Evolutionary conservation across 2,888 invertebrate genomes (phyloP), one percentile per base, ranked within the genome.

Genomic region (Apodemia hepburni): DNA sequence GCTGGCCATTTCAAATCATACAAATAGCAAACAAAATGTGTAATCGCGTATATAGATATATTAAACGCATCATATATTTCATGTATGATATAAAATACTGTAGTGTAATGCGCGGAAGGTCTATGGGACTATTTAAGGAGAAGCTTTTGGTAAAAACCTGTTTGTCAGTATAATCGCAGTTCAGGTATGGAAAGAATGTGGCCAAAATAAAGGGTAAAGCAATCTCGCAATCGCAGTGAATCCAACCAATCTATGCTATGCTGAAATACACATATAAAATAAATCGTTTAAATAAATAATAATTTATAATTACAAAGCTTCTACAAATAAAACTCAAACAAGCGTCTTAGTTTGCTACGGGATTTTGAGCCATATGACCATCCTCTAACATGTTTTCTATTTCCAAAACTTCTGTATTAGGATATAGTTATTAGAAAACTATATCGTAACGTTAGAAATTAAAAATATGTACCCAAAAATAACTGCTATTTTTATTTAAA

Each of bases 71-170:
- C 65, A 68, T 47, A 58, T 45, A 33, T 67, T 60, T 65, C 62
- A 45, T 59, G 38, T 61, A 60, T 71, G 64, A 68, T 72, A 69
- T 75, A 72, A 79, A 71, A 78, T 74, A 66, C 71, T 73, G 82
- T 82, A 77, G 69, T 70, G 71, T 77, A 80, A 83, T 84, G 81
- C 87, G 87, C 88, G 86, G 87, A 87, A 88, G 88, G 87, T 87
- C 87, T 87, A 82, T 74, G 70, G 76, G 78, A 78, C 78, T 75
- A 79, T 81, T 85, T 78, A 78, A 80, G 81, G 47, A 79, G 79
- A 84, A 80, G 79, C 79, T 75, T 59, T 72, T 71, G 66, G 76
- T 76, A 76, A 11, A 38, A 38, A 80, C 77, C 80, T 78, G 76
- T 77, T 75, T 75, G 75, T 73, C 70, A 74, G 12, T 45, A 45